Conservation (phyloP, 2,797 vertebrate species). For the Leptodactylus fallax region DNA sequence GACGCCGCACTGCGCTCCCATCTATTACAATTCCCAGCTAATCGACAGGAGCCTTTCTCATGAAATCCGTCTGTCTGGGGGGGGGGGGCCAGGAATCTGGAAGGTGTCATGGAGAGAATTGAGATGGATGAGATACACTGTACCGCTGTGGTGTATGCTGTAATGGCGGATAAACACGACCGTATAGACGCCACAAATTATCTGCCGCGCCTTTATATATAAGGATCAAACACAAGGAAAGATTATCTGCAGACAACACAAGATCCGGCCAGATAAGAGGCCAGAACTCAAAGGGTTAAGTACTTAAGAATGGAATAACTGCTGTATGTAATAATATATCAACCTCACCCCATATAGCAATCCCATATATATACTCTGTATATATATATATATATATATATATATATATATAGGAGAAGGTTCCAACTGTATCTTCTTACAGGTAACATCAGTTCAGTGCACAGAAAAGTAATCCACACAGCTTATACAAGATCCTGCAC, state of each 20-base stretch:
- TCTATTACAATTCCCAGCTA: neutral
- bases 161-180: neutral
- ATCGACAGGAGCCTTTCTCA: slow-evolving; percentile 15
- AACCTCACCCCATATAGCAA: too few species aligned
- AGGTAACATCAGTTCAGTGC: too few species aligned
- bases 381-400: too few species aligned
- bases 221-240: neutral
- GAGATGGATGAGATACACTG: slow-evolving; percentile 5
- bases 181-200: neutral
- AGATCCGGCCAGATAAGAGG: too few species aligned
- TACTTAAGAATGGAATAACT: neutral
- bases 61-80: neutral
- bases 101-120: neutral
- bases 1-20: neutral
- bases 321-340: too few species aligned
- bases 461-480: too few species aligned
- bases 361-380: too few species aligned
- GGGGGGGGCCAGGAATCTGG: neutral
- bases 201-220: neutral
- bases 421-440: too few species aligned
- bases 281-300: neutral
- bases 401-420: too few species aligned
- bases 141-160: neutral
- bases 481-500: too few species aligned
- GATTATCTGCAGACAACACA: neutral